Evolutionary conservation across 2,113 vertebrate genomes (phyloP).

Genomic region (Poeciliopsis turrubarensis): DNA sequence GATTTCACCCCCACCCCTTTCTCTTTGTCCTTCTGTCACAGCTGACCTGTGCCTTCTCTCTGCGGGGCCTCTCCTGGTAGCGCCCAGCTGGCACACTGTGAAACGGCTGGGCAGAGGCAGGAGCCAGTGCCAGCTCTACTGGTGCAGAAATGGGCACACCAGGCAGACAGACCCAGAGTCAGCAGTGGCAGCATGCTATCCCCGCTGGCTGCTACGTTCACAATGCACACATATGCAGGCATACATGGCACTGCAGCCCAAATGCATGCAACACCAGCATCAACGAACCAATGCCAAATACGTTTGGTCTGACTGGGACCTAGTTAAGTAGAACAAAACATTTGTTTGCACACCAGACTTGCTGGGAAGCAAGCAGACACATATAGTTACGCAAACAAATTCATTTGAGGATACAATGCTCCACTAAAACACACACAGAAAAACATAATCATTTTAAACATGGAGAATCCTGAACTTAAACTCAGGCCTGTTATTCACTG

Average conservation of each 20-base stretch:
- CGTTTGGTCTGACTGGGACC: slow-evolving; percentile 67
- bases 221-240: slow-evolving; percentile 58
- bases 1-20: slow-evolving; percentile 61
- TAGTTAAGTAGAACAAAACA: slow-evolving; percentile 73
- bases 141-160: slow-evolving; percentile 79
- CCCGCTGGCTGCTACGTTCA: slow-evolving; percentile 66
- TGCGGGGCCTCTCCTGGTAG: slow-evolving; percentile 80
- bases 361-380: slow-evolving; percentile 22
- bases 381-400: slow-evolving; percentile 17
- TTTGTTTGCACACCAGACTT: slow-evolving; percentile 62
- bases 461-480: slow-evolving; percentile 14
- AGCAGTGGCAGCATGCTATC: slow-evolving; percentile 63
- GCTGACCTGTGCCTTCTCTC: slow-evolving; percentile 85
- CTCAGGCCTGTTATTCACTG: slow-evolving; percentile 5
- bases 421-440: slow-evolving; percentile 2
- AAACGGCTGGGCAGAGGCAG: slow-evolving; percentile 69
- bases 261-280: slow-evolving; percentile 80
- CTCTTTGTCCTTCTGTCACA: slow-evolving; percentile 85
- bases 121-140: slow-evolving; percentile 77
- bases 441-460: not conserved
- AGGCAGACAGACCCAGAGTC: slow-evolving; percentile 73
- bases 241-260: slow-evolving; percentile 50
- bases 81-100: slow-evolving; percentile 72
- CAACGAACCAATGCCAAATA: slow-evolving; percentile 80
- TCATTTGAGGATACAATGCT: not conserved